Percentiles rank a stretch among this genome's conserved stretches.
phyloP scores from a whole-genome alignment of 1,140 invertebrate species.

The Scaptomyza graminum region DNA sequence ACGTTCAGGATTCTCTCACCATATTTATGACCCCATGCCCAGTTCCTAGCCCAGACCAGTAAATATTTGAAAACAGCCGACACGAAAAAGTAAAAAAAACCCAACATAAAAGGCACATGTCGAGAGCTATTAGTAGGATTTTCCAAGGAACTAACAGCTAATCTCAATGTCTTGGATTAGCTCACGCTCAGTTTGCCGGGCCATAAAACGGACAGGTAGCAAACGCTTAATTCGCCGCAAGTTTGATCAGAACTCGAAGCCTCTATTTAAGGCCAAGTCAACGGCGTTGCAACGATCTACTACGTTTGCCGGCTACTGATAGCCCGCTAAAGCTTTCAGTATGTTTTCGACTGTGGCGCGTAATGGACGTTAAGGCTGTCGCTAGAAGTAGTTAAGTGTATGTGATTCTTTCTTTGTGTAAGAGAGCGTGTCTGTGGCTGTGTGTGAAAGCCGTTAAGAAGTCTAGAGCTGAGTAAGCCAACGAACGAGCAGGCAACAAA shows the following conservation, averaged over 20 bases:
- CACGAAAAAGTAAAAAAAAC: conserved; percentile 23
- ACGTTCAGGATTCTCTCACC: conserved; percentile 39
- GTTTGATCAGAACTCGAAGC: conserved; percentile 32
- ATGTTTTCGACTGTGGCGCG: conserved; percentile 69
- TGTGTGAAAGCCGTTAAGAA: conserved; percentile 77
- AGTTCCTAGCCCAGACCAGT: conserved; percentile 30
- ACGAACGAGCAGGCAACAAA: conserved; percentile 26
- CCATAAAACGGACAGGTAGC: conserved; percentile 30
- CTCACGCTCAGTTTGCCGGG: conserved; percentile 29
- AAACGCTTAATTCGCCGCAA: conserved; percentile 49
- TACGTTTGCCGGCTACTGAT: conserved; percentile 35
- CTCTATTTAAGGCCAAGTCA: conserved; percentile 22
- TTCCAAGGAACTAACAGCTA: conserved; percentile 51
- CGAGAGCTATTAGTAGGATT: conserved; percentile 44
- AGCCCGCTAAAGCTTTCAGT: conserved; percentile 61
- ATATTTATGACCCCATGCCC: conserved; percentile 16
- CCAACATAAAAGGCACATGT: conserved; percentile 49
- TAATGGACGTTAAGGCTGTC: conserved; percentile 59
- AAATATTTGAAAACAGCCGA: conserved; percentile 50
- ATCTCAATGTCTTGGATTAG: conserved; percentile 37
- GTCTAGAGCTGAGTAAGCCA: conserved; percentile 51
- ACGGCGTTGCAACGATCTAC: conserved; percentile 46
- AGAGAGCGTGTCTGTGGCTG: conserved; percentile 26
- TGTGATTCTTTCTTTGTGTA: conserved; percentile 24
- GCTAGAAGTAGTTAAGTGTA: conserved; percentile 41